These are phyloP conservation scores for Erebia ligea DNA, from an alignment of 2,888 invertebrate species.

Conservation along the genomic window DNA sequence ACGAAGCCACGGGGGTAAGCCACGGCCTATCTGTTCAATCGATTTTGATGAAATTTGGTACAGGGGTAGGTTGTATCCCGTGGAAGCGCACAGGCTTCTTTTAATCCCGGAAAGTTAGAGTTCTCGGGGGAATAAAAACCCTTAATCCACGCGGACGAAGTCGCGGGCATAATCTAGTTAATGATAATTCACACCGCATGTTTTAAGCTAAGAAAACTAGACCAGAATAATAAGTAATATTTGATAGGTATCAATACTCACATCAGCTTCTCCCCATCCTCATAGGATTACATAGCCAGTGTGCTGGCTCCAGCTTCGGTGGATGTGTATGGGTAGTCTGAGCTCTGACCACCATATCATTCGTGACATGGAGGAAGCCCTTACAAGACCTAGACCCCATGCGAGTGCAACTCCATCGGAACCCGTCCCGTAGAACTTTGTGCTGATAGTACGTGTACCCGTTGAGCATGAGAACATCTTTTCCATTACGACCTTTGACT, in stretches of 20 bases:
- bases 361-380: slow-evolving; percentile 72
- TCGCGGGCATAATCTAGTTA: no score
- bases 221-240: background rate
- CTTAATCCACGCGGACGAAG: no score
- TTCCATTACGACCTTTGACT: slow-evolving; percentile 73
- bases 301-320: slow-evolving; percentile 47
- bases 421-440: slow-evolving; percentile 70
- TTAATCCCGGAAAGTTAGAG: no score
- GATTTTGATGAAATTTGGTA: no score
- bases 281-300: background rate
- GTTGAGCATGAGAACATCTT: slow-evolving; percentile 70
- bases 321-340: slow-evolving; percentile 72
- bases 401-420: slow-evolving; percentile 78
- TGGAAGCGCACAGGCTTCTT: no score
- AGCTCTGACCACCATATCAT: slow-evolving; percentile 69
- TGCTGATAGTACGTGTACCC: slow-evolving; percentile 78
- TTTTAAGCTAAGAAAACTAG: no score
- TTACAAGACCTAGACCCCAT: slow-evolving; percentile 78
- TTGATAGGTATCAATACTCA: slow-evolving; percentile 34
- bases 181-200: no score
- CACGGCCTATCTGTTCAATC: no score
- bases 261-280: slow-evolving; percentile 40
- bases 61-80: no score
- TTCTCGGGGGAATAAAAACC: no score
- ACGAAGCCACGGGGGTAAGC: no score